Conservation (phyloP, 1,140 invertebrate genomes). For the Heliconius hewitsoni region DNA sequence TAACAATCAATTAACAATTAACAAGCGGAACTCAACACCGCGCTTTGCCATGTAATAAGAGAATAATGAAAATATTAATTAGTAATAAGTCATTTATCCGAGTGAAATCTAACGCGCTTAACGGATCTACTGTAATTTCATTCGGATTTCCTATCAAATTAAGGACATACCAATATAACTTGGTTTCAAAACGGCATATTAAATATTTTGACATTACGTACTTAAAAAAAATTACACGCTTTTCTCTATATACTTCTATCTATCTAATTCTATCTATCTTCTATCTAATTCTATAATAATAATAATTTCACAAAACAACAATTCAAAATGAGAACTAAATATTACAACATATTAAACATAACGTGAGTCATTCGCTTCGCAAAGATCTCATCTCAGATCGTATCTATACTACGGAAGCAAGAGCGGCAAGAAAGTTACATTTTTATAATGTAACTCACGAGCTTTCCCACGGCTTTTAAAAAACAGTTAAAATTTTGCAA, state of each 20-base stretch:
- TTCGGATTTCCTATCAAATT: no score
- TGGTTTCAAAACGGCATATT: no score
- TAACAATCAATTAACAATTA: no score
- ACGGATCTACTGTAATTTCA: no score
- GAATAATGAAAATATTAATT: no score
- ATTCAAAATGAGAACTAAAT: not conserved
- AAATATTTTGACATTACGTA: no score
- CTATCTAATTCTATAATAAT: not conserved
- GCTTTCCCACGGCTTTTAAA: constrained; percentile 57
- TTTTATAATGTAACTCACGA: constrained; percentile 67
- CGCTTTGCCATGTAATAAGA: no score
- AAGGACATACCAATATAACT: no score
- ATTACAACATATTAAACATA: constrained; percentile 41
- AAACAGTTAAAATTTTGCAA: constrained; percentile 1
- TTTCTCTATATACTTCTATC: not conserved
- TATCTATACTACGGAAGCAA: constrained; percentile 68
- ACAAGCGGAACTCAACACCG: no score
- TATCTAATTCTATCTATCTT: not conserved
- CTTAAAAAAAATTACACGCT: no score
- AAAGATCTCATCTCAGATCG: constrained; percentile 63
- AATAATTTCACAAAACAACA: not conserved
- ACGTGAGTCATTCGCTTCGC: constrained; percentile 68
- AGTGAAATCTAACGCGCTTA: no score
- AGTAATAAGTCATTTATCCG: no score
- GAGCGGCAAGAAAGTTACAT: constrained; percentile 68